Conservation (phyloP, 2,888 invertebrate species). For the Mactromeris polynyma region DNA sequence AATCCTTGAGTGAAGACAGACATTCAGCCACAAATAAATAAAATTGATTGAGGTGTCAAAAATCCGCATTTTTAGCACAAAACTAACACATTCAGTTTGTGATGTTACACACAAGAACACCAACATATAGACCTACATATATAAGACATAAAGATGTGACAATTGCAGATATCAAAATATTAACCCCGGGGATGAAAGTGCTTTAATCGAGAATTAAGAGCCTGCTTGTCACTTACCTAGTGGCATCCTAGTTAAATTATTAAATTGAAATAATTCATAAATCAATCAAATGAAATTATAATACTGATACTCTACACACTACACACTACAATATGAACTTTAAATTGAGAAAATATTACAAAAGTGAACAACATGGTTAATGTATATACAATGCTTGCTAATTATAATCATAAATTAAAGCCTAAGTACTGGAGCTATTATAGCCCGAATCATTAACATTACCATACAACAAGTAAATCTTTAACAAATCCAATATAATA, state of each 20-base stretch:
- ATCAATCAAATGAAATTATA: neutral
- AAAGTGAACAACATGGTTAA: neutral
- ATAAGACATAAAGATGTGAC: too few relatives aligned
- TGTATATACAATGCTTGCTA: neutral
- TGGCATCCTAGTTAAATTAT: too few relatives aligned
- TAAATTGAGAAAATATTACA: neutral
- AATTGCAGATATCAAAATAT: too few relatives aligned
- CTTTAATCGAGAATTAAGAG: too few relatives aligned
- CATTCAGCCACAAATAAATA: neutral
- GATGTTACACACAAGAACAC: too few relatives aligned
- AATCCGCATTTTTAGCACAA: too few relatives aligned
- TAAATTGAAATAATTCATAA: too few relatives aligned
- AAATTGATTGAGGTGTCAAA: too few relatives aligned
- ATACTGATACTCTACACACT: neutral
- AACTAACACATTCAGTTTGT: too few relatives aligned
- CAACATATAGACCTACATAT: too few relatives aligned
- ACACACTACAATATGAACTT: neutral
- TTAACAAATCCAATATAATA: neutral
- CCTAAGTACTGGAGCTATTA: neutral
- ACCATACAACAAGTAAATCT: neutral
- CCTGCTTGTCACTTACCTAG: too few relatives aligned
- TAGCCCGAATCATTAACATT: neutral
- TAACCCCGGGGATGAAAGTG: too few relatives aligned
- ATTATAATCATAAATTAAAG: neutral
- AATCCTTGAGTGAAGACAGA: slow-evolving; percentile 7